phyloP scores from a whole-genome alignment of 2,888 invertebrate species.

The Cephus runcator region DNA sequence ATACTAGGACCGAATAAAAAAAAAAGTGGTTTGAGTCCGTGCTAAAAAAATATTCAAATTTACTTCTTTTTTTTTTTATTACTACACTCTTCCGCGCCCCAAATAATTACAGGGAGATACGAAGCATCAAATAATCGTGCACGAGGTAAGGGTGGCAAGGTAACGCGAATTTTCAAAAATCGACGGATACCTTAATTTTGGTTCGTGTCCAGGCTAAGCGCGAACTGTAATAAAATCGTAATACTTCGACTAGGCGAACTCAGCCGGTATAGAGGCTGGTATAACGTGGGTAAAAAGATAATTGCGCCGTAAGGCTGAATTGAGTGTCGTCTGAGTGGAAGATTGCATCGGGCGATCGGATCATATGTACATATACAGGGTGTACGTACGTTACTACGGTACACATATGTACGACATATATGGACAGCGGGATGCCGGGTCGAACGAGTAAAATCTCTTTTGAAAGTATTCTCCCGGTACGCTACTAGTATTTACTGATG shows the following conservation, averaged over 20 bases:
- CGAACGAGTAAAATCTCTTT: not conserved
- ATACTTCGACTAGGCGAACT: not conserved
- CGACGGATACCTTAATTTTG: not conserved
- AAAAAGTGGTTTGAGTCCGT: not conserved
- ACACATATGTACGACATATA: not conserved
- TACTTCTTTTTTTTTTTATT: not conserved
- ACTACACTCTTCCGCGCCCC: too few relatives aligned
- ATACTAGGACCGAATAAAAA: not conserved
- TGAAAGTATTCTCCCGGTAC: not conserved
- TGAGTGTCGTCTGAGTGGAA: slow-evolving; percentile 60
- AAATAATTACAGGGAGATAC: too few relatives aligned
- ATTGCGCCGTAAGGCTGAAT: slow-evolving; percentile 48
- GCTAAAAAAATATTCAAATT: not conserved
- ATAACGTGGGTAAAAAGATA: slow-evolving; percentile 44
- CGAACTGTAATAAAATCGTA: not conserved
- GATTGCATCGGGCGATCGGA: slow-evolving; percentile 43
- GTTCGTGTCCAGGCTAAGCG: not conserved
- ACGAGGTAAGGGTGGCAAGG: too few relatives aligned
- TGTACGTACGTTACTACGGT: not conserved
- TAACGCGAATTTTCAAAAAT: not conserved
- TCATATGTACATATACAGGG: not conserved
- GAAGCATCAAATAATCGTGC: too few relatives aligned
- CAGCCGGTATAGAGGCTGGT: not conserved
- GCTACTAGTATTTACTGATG: not conserved
- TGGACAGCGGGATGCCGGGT: not conserved